Evolutionary conservation across 2,797 vertebrate species (phyloP).

Genomic region (Balearica regulorum): DNA sequence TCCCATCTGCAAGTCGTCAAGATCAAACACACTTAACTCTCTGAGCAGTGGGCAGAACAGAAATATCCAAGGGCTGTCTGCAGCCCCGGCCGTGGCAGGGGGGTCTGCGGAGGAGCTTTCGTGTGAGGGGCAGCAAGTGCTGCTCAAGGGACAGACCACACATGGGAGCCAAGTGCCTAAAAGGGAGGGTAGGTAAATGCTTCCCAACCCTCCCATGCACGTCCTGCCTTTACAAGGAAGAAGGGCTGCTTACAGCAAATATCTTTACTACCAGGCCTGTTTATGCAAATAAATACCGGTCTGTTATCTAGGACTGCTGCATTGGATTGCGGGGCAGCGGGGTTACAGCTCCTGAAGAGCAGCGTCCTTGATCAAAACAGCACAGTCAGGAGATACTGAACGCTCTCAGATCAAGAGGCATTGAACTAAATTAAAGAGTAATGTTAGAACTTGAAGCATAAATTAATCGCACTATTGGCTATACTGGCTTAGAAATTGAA

Average conservation of each 20-base stretch:
- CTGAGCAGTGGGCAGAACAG: neutral
- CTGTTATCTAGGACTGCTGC: neutral
- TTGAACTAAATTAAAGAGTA: neutral
- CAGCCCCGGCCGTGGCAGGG: accelerated
- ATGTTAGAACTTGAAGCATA: neutral
- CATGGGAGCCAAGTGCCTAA: neutral
- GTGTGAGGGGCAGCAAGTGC: neutral
- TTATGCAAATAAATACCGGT: neutral
- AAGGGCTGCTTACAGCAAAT: neutral
- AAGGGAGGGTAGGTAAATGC: neutral
- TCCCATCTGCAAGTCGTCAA: neutral
- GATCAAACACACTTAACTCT: neutral
- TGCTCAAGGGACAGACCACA: neutral
- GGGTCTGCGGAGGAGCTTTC: neutral
- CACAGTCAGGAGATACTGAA: neutral
- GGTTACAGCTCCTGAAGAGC: neutral
- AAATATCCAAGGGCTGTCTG: neutral
- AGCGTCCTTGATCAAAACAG: neutral
- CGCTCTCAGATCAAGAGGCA: neutral
- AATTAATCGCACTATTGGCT: neutral
- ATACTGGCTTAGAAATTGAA: neutral
- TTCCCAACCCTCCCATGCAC: neutral
- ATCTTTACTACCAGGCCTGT: neutral
- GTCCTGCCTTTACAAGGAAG: neutral
- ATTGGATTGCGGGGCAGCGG: accelerated